phyloP scores from a whole-genome alignment of 2,888 invertebrate species.

The Nysson spinosus region DNA sequence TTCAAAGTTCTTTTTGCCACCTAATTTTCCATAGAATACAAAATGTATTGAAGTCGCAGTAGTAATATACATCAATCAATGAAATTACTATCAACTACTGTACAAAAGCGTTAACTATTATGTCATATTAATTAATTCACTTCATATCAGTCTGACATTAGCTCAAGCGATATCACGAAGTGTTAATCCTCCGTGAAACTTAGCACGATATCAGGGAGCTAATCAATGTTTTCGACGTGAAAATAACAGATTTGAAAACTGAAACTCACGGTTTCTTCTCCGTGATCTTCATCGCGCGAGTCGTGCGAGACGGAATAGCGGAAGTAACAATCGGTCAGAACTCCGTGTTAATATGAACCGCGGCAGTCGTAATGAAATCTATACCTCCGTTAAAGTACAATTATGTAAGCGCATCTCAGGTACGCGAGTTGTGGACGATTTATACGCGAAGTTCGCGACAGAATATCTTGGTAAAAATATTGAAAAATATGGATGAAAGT shows the following conservation, averaged over 20 bases:
- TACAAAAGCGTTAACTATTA: too few species aligned
- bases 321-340: constrained; percentile 47
- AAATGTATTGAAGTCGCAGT: too few species aligned
- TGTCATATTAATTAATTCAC: too few species aligned
- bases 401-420: constrained; percentile 53
- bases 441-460: constrained; percentile 23
- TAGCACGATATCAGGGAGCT: too few species aligned
- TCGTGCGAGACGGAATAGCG: constrained; percentile 31
- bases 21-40: too few species aligned
- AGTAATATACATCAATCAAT: too few species aligned
- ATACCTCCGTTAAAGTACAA: constrained; percentile 44
- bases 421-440: constrained; percentile 30
- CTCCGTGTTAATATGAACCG: constrained; percentile 41
- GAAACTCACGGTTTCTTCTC: not conserved
- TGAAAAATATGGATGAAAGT: constrained; percentile 30
- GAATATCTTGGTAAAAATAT: too few species aligned
- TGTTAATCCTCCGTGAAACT: too few species aligned
- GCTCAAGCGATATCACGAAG: too few species aligned
- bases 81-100: too few species aligned
- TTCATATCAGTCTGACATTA: too few species aligned
- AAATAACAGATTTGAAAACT: not conserved
- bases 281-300: constrained; percentile 24
- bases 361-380: constrained; percentile 37
- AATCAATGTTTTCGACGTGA: not conserved
- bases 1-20: too few species aligned